phyloP scores from a whole-genome alignment of 2,888 invertebrate species.

The Teinopalpus imperialis region DNA sequence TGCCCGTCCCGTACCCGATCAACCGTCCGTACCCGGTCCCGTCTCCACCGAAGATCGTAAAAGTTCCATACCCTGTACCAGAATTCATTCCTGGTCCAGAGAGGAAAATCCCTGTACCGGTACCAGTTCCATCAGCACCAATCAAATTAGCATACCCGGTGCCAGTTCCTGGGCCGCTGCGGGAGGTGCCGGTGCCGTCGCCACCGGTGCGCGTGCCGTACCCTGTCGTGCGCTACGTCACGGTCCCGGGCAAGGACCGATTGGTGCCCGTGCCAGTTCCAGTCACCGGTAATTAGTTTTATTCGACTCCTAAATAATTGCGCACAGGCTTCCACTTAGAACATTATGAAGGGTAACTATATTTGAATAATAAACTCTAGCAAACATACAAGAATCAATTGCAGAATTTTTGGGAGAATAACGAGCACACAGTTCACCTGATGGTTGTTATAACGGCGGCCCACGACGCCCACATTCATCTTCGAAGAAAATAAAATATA shows the following conservation, averaged over 20 bases:
- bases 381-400: no score
- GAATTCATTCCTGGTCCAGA: conserved; percentile 41
- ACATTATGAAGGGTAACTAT: no score
- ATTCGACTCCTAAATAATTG: no score
- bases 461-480: no score
- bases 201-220: conserved; percentile 47
- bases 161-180: conserved; percentile 49
- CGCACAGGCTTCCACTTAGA: no score
- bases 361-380: no score
- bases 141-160: conserved; percentile 45
- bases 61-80: conserved; percentile 39
- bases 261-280: conserved; percentile 53
- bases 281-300: conserved; percentile 41
- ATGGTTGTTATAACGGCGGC: no score
- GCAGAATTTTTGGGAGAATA: no score
- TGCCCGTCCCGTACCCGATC: conserved; percentile 37
- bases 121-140: conserved; percentile 50
- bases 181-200: conserved; percentile 50
- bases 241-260: conserved; percentile 50
- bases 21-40: conserved; percentile 51
- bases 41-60: conserved; percentile 41
- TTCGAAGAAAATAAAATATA: no score
- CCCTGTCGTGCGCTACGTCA: conserved; percentile 48
- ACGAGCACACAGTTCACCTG: no score
- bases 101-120: conserved; percentile 39